Base-by-base conservation (phyloP, 2,888 invertebrate genomes). In the Drosophila pullipes region DNA sequence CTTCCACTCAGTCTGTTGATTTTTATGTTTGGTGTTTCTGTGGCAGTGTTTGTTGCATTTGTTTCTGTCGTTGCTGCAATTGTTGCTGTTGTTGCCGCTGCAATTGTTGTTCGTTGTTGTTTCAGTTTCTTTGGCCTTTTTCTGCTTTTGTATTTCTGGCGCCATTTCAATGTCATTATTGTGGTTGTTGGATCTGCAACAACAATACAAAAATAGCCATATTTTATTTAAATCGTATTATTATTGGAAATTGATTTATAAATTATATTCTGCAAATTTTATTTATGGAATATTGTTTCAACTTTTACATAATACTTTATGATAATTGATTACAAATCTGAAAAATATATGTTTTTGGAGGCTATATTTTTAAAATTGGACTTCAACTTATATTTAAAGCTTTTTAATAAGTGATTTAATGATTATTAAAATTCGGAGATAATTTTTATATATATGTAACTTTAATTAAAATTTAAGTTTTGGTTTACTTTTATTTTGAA, bases 91-190 rank as follows among this genome's bases (percentile, higher is more conserved):
- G 74, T 76, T 70, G 74, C 74, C 82, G 82, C 80, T 74, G 80
- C 81, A 78, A 77, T 78, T 82, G 74, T 89, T 85, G 47, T 1
- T 47, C 81, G 78, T 81, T 85, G 78, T 82, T 85, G 78, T 85
- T 83, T 74, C 81, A 84, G 78, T 90, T 87, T 84, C 80, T 83
- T 84, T 79, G 78, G 81, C 88, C 91, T 86, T 80, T 87, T 91
- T 86, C 90, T 91, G 86, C 85, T 91, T 91, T 93, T 91, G 85
- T 88, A 90, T 92, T 92, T 93, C 76, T 92, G 92, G 74, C 93
- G 91, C 93, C 93, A 93, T 93, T 91, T 93, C 74, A 91, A 84
- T 85, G 92, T 90, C 93, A 93, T 93, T 89, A 86, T 92, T 89
- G 90, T 76, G 71, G 80, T 78, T 89, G 76, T 82, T 75, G 82